Percentiles rank a stretch among this genome's conserved stretches.
These are phyloP conservation scores for Pao palembangensis DNA, from an alignment of 2,113 vertebrate species.

Conservation along the genomic window DNA sequence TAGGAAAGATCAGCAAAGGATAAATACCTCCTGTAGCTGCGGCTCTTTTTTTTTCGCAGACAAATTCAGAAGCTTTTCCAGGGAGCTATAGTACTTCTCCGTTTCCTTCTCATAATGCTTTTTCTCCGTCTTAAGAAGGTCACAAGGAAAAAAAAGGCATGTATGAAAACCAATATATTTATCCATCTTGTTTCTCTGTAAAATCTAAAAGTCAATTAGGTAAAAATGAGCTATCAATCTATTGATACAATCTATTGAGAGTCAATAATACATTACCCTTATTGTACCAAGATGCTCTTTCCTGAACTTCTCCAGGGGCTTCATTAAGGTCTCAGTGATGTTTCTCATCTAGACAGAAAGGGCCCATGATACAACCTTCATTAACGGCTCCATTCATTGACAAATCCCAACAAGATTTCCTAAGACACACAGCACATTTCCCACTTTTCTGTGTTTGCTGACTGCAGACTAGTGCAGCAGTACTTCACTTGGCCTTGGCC, in stretches of 20 bases:
- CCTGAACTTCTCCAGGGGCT: conserved; percentile 95
- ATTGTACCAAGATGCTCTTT: conserved; percentile 93
- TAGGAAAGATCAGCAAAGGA: conserved; percentile 6
- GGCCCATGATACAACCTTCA: conserved; percentile 1
- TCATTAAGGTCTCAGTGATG: conserved; percentile 97
- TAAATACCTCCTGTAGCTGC: conserved; percentile 89
- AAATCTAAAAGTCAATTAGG: too few relatives aligned
- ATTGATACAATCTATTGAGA: neutral
- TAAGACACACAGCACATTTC: conserved; percentile 10
- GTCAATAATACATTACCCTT: conserved; percentile 77
- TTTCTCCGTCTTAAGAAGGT: conserved; percentile 82
- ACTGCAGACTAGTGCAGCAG: neutral
- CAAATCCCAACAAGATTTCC: conserved; percentile 7
- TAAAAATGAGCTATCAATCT: neutral
- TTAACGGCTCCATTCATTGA: conserved; percentile 1
- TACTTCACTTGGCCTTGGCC: neutral
- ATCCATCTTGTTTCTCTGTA: neutral
- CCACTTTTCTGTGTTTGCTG: neutral
- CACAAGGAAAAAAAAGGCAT: neutral
- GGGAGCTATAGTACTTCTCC: conserved; percentile 92
- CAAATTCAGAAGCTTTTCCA: conserved; percentile 94
- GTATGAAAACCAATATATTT: conserved; percentile 1
- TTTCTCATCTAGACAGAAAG: conserved; percentile 82
- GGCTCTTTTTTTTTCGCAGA: conserved; percentile 97
- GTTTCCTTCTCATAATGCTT: conserved; percentile 98